These are phyloP conservation scores for Scaptomyza reducta DNA, from an alignment of 2,888 invertebrate genomes.

Conservation along the genomic window DNA sequence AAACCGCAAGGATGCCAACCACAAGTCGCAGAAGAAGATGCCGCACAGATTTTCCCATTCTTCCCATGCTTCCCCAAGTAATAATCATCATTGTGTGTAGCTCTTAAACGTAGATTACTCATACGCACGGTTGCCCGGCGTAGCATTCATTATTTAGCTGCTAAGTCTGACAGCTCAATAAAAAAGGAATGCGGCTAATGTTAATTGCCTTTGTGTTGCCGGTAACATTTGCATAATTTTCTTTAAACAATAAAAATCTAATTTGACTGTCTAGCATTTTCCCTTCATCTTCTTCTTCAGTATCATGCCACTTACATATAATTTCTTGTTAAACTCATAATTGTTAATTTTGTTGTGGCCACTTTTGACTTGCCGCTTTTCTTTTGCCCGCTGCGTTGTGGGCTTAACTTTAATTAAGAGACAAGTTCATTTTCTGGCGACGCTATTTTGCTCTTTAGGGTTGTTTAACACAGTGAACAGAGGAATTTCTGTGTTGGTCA, in stretches of 20 bases:
- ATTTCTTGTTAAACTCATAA: slow-evolving; percentile 83
- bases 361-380: slow-evolving; percentile 49
- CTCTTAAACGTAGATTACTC: slow-evolving; percentile 79
- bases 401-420: slow-evolving; percentile 84
- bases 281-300: neutral
- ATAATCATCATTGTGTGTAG: slow-evolving; percentile 40
- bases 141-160: slow-evolving; percentile 62
- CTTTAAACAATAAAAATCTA: slow-evolving; percentile 82
- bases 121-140: slow-evolving; percentile 73
- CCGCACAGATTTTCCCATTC: slow-evolving; percentile 25
- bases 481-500: slow-evolving; percentile 11
- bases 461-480: neutral
- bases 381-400: slow-evolving; percentile 33
- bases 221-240: slow-evolving; percentile 81
- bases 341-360: slow-evolving; percentile 73
- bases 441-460: slow-evolving; percentile 16
- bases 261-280: slow-evolving; percentile 61
- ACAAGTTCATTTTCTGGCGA: slow-evolving; percentile 60
- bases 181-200: slow-evolving; percentile 52
- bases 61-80: neutral
- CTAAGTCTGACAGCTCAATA: slow-evolving; percentile 52
- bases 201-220: slow-evolving; percentile 68
- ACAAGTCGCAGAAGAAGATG: slow-evolving; percentile 53
- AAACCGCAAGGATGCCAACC: slow-evolving; percentile 57
- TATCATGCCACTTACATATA: slow-evolving; percentile 58